phyloP scores from a whole-genome alignment of 2,797 vertebrate genomes.

The Sarcoramphus papa region DNA sequence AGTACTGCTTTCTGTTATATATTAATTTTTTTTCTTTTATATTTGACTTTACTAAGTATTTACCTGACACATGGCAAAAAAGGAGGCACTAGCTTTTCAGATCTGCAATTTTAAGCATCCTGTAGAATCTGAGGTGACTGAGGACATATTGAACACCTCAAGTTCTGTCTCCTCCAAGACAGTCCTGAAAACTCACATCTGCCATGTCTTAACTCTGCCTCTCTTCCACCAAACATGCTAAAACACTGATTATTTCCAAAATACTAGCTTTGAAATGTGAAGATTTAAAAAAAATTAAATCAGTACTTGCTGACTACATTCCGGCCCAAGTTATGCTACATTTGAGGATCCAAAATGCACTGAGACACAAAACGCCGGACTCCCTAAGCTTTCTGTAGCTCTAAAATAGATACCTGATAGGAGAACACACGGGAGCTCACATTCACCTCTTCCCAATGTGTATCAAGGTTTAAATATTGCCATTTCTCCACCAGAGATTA shows the following conservation, averaged over 20 bases:
- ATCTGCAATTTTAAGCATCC: neutral
- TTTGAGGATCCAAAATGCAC: neutral
- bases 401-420: neutral
- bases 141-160: fast-evolving
- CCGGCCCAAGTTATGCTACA: neutral
- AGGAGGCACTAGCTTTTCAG: neutral
- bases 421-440: neutral
- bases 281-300: neutral
- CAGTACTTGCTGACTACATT: neutral
- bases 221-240: neutral
- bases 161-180: neutral
- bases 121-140: neutral
- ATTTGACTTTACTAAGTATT: neutral
- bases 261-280: neutral
- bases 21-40: neutral
- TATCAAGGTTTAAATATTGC: neutral
- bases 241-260: neutral
- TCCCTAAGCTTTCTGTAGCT: neutral
- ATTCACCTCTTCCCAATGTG: neutral
- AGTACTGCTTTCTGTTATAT: neutral
- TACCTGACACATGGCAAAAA: fast-evolving
- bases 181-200: neutral
- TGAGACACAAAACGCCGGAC: neutral
- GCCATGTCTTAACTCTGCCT: fast-evolving
- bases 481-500: neutral